A percentile compares a stretch with the other conserved stretches of the same genome.
phyloP scores from a whole-genome alignment of 2,888 invertebrate species.

The Meganola albula region DNA sequence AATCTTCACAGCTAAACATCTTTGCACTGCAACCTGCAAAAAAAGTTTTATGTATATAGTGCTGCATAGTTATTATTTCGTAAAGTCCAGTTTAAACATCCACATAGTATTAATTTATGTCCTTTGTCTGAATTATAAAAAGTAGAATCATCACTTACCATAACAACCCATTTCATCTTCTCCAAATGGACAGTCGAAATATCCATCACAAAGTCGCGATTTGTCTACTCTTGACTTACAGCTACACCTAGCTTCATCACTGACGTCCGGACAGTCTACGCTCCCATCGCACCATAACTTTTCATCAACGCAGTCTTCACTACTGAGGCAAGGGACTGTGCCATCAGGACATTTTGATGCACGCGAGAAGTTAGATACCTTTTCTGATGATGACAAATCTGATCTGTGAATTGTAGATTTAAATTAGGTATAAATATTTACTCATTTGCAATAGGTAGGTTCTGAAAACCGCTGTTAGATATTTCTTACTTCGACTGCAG shows the following conservation, averaged over 20 bases:
- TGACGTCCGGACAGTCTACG: conserved; percentile 86
- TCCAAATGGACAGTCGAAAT: conserved; percentile 87
- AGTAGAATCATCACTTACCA: conserved; percentile 69
- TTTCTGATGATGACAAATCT: conserved; percentile 20
- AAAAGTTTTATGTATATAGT: too few relatives aligned
- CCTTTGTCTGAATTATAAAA: not conserved
- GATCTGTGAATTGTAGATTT: conserved; percentile 22
- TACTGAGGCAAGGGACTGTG: conserved; percentile 44
- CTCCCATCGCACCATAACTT: conserved; percentile 83
- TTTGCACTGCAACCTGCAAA: conserved; percentile 80
- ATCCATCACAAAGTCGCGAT: conserved; percentile 86
- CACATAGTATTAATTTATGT: too few relatives aligned
- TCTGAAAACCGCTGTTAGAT: too few relatives aligned
- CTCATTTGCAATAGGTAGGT: too few relatives aligned
- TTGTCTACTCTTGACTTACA: conserved; percentile 83
- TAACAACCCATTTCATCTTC: conserved; percentile 89
- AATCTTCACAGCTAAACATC: conserved; percentile 83
- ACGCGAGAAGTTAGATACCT: conserved; percentile 33
- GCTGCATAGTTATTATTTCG: too few relatives aligned
- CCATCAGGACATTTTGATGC: conserved; percentile 47
- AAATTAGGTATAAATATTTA: too few relatives aligned
- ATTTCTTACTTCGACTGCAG: conserved; percentile 45
- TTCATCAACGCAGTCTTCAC: conserved; percentile 72
- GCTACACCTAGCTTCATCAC: conserved; percentile 85
- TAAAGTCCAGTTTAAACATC: too few relatives aligned